Evolutionary conservation across 2,797 vertebrate genomes (phyloP), one percentile per base, ranked within the genome.

Genomic region (Picus viridis): DNA sequence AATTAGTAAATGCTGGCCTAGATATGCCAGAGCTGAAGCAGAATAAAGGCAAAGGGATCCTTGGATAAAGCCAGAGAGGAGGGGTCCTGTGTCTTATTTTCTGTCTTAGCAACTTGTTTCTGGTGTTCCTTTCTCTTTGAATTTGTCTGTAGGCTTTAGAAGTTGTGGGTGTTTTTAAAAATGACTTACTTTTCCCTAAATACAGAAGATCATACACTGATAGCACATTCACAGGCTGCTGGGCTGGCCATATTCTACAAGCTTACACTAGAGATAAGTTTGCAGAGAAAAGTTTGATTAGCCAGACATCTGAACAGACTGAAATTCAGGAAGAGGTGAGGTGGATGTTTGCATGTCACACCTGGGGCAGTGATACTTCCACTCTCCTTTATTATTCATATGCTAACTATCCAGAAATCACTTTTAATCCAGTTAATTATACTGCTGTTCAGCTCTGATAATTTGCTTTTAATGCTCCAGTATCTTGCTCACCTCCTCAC

Each of bases 1-100:
- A 77, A 87, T 80, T 89, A 87, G 65, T 67, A 88, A 78, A 61
- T 70, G 67, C 67, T 92, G 54, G 53, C 70, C 82, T 76, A 86
- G 39, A 88, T 93, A 59, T 51, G 70, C 72, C 86, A 92, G 67
- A 86, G 63, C 53, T 82, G 36, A 45, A 93, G 53, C 15, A 92
- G 65, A 92, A 89, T n/a, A 71, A 85, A 86, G 59, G 45, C 10
- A 3, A 76, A 68, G 84, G n/a, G 54, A 89, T 20, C 51, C 41
- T 72, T 63, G 49, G n/a, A 70, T 74, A 77, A 83, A 84, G 67
- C 32, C n/a, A 54, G 51, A 76, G 26, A 24, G n/a, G 12, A 89
- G 18, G 1, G 7, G 22, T 54, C 47, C 10, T 24, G 30, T 17
- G 5, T 63, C 41, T 69, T 62, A 8, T n/a, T 62, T 90, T 90